Evolutionary conservation across 2,113 vertebrate genomes (phyloP).

Genomic region (Coryphaenoides rupestris): DNA sequence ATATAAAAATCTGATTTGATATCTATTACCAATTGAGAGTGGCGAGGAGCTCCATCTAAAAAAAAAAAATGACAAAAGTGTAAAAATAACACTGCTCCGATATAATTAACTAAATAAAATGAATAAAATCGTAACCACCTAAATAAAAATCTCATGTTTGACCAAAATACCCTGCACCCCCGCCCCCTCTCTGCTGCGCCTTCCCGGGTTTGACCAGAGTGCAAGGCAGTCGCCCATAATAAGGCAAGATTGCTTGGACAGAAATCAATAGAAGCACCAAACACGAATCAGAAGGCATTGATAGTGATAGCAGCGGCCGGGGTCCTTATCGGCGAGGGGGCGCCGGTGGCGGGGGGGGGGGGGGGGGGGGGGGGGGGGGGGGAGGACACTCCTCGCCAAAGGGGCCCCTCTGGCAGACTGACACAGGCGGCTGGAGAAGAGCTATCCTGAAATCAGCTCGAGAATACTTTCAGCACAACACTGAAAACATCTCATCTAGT

Average conservation of each 20-base stretch:
- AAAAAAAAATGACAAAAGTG: too few relatives aligned
- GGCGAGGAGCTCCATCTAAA: neutral
- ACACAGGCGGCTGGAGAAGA: conserved; percentile 64
- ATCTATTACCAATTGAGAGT: neutral
- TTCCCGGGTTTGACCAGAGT: conserved; percentile 74
- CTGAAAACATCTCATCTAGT: conserved; percentile 58
- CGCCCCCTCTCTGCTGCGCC: conserved; percentile 71
- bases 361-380: too few relatives aligned
- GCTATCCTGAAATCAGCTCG: conserved; percentile 67
- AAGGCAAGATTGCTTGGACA: conserved; percentile 76
- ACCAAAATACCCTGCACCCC: conserved; percentile 48
- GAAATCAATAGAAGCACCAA: conserved; percentile 84
- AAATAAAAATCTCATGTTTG: too few relatives aligned
- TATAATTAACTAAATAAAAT: conserved; percentile 6
- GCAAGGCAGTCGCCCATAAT: conserved; percentile 74
- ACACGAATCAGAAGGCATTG: conserved; percentile 74
- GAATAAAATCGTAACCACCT: neutral
- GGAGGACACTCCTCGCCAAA: too few relatives aligned
- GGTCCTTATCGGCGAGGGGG: conserved; percentile 76
- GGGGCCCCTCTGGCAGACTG: too few relatives aligned
- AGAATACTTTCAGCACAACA: conserved; percentile 47
- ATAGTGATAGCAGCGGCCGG: conserved; percentile 75
- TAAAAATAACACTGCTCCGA: conserved; percentile 4
- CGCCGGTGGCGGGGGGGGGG: too few relatives aligned
- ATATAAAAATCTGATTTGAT: conserved; percentile 15